phyloP scores from a whole-genome alignment of 2,113 vertebrate genomes.

The Ciconia boyciana region DNA sequence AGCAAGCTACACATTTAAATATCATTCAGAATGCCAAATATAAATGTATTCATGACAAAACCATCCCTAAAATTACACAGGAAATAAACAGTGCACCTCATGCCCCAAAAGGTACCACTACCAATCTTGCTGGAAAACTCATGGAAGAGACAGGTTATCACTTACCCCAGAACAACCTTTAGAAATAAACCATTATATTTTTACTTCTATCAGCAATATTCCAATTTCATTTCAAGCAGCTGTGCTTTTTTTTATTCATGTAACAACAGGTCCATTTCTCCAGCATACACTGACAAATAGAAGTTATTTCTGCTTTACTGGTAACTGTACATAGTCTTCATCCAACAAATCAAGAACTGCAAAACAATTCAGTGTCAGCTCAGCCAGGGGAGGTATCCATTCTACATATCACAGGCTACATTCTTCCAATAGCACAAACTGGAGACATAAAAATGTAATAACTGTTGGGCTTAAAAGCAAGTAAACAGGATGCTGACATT shows the following conservation, averaged over 20 bases:
- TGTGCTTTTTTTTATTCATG: not conserved
- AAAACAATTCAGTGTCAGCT: not conserved
- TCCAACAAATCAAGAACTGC: not conserved
- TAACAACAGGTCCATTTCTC: not conserved
- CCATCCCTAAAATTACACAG: not conserved
- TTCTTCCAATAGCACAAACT: not conserved
- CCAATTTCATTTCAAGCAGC: not conserved
- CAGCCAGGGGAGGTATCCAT: not conserved
- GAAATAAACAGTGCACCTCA: not conserved
- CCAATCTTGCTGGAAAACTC: not conserved
- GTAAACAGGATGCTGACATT: conserved; percentile 19
- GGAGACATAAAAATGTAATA: not conserved
- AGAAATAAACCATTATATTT: not conserved
- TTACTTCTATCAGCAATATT: not conserved
- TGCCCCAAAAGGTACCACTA: not conserved
- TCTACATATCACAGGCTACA: not conserved
- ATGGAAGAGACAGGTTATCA: not conserved
- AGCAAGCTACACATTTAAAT: not conserved
- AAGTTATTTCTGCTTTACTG: fast-evolving
- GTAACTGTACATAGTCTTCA: not conserved
- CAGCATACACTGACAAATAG: not conserved
- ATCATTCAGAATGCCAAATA: not conserved
- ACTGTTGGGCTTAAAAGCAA: not conserved
- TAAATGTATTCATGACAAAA: not conserved
- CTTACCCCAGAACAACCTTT: not conserved